Evolutionary conservation across 2,113 vertebrate genomes (phyloP), one percentile per base, ranked within the genome.

Genomic region (Cephalopholis sonnerati): DNA sequence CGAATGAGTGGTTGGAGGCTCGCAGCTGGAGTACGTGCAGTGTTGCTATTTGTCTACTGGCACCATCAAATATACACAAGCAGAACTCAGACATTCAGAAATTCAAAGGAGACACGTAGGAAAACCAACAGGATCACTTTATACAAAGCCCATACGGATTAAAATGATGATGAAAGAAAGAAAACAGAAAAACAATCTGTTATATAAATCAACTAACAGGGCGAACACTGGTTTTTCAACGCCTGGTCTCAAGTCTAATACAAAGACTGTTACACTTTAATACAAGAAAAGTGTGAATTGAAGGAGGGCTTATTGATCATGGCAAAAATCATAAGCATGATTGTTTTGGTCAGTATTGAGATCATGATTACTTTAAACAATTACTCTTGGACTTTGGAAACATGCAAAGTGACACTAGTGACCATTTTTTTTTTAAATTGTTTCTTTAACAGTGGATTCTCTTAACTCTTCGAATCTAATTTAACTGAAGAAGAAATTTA

Each of bases 41-140:
- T 41, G 22, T 18, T 77, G 36, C 58, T 48, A 41, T 59, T 74
- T 59, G 66, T 81, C 62, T 46, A 72, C 63, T 64, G 63, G 69
- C 41, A 78, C 54, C 17, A 63, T n/a, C 64, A 59, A 82, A 70
- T n/a, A 27, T 41, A 57, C 46, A 48, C 39, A 70, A 44, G 63
- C 2, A 22, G 39, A 20, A 36, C 46, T 67, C 51, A 75, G 17
- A 39, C 25, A 55, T 66, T 65, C 44, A 74, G 62, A 73, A 39
- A 68, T 57, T 24, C 39, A 54, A 75, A 76, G 12, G 20, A 54
- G 58, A 58, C 18, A 25, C 20, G 12, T 59, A 15, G 29, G 44
- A 57, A 44, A 70, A 64, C 10, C n/a, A 61, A 57, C 13, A 62
- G 46, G 51, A 68, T 67, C n/a, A 74, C 29, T 50, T 76, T 27